phyloP scores from a whole-genome alignment of 2,888 invertebrate species.

The Leptothorax acervorum region DNA sequence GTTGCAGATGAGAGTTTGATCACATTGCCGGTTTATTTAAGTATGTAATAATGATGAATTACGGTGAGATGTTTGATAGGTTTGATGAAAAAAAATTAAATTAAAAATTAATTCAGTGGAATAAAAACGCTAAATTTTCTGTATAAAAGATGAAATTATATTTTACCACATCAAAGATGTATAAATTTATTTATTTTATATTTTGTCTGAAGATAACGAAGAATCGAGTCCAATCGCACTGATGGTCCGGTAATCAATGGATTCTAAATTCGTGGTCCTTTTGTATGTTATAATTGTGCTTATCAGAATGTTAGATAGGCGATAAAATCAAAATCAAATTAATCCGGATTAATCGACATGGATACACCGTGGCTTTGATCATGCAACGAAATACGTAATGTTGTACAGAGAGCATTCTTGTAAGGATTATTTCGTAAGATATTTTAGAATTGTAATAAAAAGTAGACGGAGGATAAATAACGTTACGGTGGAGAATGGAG shows the following conservation, averaged over 20 bases:
- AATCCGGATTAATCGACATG: background rate
- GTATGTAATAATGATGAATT: constrained; percentile 8
- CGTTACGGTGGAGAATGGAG: constrained; percentile 8
- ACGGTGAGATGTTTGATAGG: background rate
- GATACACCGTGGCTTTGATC: background rate
- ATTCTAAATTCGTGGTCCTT: background rate
- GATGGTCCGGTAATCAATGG: background rate
- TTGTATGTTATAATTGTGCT: background rate
- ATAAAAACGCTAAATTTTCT: background rate
- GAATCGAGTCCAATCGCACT: background rate
- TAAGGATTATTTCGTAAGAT: constrained; percentile 12
- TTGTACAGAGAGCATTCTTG: background rate
- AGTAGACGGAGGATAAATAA: background rate
- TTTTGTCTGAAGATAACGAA: background rate
- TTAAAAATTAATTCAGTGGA: background rate
- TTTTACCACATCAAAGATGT: constrained; percentile 12
- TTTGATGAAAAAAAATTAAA: background rate
- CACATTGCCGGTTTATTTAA: constrained; percentile 7
- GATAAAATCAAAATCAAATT: background rate
- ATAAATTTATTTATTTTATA: background rate
- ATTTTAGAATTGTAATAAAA: constrained; percentile 15
- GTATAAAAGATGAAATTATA: constrained; percentile 17
- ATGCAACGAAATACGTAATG: constrained; percentile 16
- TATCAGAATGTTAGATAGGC: background rate
- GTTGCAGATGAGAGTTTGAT: constrained; percentile 1